Evolutionary conservation across 2,113 vertebrate genomes (phyloP), one percentile per base, ranked within the genome.

Genomic region (Neotoma lepida): DNA sequence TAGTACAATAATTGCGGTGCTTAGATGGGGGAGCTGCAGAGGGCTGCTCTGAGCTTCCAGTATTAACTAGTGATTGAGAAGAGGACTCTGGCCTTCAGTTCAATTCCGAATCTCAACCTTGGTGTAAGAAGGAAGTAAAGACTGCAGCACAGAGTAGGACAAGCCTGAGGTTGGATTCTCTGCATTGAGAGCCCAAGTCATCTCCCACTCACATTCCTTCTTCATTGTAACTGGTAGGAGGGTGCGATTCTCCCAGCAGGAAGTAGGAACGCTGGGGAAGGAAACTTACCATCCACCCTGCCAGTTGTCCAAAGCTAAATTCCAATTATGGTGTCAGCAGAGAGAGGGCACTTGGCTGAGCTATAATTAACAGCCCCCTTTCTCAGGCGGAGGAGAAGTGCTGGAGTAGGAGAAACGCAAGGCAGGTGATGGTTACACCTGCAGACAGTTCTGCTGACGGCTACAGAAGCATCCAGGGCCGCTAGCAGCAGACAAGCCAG

Each of bases 371-470:
- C 90, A 94, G 9, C 49, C 70, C 64, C 89, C 54, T 82, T 77
- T 46, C 80, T 90, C 82, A 26, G 84, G 77, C 88, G 78, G 56
- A 10, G 74, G 73, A 96, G 96, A 89, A 92, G 89, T n/a, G 89
- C 86, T 96, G 84, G 61, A 54, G 44, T 4, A 93, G 58, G 86
- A 96, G 93, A 95, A 97, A 71, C 49, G 24, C n/a, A 2, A 81
- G 87, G 97, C 96, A 95, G 84, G 80, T 84, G 95, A 84, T 22
- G 26, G 5, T 89, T 88, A 71, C 88, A 91, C 61, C 92, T 96
- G 92, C 93, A 56, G 95, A 78, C 73, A 95, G 39, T 88, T 94
- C 87, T 95, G 97, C 97, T 97, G 96, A 98, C 93, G 49, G 74
- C 2, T 63, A 70, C 94, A 71, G 56, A 95, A 92, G 81, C 68